These are phyloP conservation scores for Rhopilema esculentum DNA, from an alignment of 30 jellyfish, hydroid and myxozoan genomes.

Conservation along the genomic window DNA sequence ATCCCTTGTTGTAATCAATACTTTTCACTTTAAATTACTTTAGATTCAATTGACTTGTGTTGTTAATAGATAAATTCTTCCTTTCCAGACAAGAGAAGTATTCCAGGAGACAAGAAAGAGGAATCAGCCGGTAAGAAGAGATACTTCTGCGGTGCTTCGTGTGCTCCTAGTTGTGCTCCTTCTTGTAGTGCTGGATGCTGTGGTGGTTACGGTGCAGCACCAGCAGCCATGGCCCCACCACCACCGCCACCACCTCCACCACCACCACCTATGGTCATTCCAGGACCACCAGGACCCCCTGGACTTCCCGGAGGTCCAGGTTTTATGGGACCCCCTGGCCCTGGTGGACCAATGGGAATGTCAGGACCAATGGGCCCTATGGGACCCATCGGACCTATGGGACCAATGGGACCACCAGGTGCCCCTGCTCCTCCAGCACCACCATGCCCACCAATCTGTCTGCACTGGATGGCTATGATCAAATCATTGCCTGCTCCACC, in stretches of 20 bases:
- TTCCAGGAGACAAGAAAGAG: slow-evolving; percentile 84
- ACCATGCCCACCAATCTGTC: slow-evolving; percentile 94
- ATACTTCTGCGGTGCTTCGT: slow-evolving; percentile 92
- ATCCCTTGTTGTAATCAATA: too few species aligned
- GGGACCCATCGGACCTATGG: slow-evolving; percentile 89
- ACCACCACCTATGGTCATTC: slow-evolving; percentile 86
- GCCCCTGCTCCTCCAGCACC: slow-evolving; percentile 98
- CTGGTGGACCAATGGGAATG: slow-evolving; percentile 71
- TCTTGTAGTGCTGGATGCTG: slow-evolving; percentile 82
- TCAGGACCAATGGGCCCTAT: slow-evolving; percentile 74
- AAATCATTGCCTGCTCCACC: slow-evolving; percentile 68
- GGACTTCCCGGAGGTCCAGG: slow-evolving; percentile 78
- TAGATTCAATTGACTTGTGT: background rate
- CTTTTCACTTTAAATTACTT: too few species aligned
- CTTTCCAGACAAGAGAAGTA: slow-evolving; percentile 75
- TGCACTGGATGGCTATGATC: slow-evolving; percentile 87
- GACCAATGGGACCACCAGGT: slow-evolving; percentile 95
- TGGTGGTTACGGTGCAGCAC: slow-evolving; percentile 70
- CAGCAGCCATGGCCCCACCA: slow-evolving; percentile 78
- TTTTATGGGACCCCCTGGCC: slow-evolving; percentile 80
- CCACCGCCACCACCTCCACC: slow-evolving; percentile 99
- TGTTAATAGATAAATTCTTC: slow-evolving; percentile 11
- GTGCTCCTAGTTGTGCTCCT: slow-evolving; percentile 90
- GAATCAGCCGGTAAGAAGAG: slow-evolving; percentile 97
- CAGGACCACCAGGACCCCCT: slow-evolving; percentile 85